Percentiles rank a stretch among this genome's conserved stretches.
Conservation (phyloP, 2,113 vertebrate genomes). For the Heterochromis multidens region DNA sequence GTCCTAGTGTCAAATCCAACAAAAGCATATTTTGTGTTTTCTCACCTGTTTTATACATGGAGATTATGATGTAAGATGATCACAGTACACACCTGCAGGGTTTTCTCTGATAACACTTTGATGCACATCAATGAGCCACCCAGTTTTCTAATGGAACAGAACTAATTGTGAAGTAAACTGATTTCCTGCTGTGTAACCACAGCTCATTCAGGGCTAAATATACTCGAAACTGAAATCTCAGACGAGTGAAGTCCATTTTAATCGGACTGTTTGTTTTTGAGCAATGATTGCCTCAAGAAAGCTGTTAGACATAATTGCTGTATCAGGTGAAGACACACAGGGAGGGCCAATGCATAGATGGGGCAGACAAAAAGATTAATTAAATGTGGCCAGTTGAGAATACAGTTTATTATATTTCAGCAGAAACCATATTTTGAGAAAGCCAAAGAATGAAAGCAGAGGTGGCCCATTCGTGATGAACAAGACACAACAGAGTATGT, state of each 20-base stretch:
- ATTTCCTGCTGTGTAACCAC: slow-evolving; percentile 14
- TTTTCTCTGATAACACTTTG: slow-evolving; percentile 31
- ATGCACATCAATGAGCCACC: slow-evolving; percentile 3
- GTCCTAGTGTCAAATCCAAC: background rate
- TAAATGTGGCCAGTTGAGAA: background rate
- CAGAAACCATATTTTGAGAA: background rate
- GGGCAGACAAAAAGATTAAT: background rate
- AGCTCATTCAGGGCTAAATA: slow-evolving; percentile 7
- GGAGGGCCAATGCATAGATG: background rate
- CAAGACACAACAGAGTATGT: background rate
- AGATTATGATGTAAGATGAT: background rate
- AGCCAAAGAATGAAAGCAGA: background rate
- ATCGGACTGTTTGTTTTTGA: slow-evolving; percentile 40
- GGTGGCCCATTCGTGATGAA: background rate
- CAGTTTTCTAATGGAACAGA: slow-evolving; percentile 31
- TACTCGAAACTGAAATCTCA: slow-evolving; percentile 30
- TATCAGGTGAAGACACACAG: background rate
- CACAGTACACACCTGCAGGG: background rate
- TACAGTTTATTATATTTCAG: background rate
- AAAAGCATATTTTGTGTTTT: background rate
- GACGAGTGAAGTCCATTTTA: slow-evolving; percentile 22
- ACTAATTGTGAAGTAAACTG: slow-evolving; percentile 36
- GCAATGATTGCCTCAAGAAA: background rate
- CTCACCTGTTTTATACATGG: background rate
- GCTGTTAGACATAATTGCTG: background rate